Percentiles rank a stretch among this genome's conserved stretches.
Evolutionary conservation across 1,140 invertebrate species (phyloP).

Genomic region (Drosophila pseudoananassae): DNA sequence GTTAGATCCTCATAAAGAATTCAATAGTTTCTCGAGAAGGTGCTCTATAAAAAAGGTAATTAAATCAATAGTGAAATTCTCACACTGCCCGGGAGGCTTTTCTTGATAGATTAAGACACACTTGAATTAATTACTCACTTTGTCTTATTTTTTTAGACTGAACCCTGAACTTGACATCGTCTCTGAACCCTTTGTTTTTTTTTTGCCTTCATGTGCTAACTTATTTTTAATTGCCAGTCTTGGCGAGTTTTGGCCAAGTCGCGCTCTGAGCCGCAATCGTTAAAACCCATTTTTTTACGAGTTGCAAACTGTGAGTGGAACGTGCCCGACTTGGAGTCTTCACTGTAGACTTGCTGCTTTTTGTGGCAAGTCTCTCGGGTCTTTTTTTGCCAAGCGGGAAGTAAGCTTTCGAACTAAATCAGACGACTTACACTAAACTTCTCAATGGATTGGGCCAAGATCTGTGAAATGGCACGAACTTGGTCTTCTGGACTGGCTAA

Average conservation of each 20-base stretch:
- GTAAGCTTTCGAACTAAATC: slow-evolving; percentile 20
- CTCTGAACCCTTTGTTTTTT: slow-evolving; percentile 59
- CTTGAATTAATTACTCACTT: slow-evolving; percentile 69
- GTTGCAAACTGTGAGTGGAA: slow-evolving; percentile 36
- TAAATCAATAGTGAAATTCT: slow-evolving; percentile 64
- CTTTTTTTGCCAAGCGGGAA: not conserved
- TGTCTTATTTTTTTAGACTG: slow-evolving; percentile 27
- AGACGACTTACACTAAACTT: slow-evolving; percentile 20
- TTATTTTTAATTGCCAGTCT: slow-evolving; percentile 67
- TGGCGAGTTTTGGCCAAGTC: slow-evolving; percentile 34
- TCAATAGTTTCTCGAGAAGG: slow-evolving; percentile 45
- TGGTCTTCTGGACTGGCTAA: slow-evolving; percentile 12
- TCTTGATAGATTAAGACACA: slow-evolving; percentile 58
- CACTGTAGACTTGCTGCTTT: slow-evolving; percentile 8
- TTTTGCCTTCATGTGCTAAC: slow-evolving; percentile 63
- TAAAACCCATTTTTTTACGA: slow-evolving; percentile 32
- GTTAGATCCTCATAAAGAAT: slow-evolving; percentile 65
- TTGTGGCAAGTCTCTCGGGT: not conserved
- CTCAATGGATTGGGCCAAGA: slow-evolving; percentile 12
- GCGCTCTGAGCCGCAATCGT: slow-evolving; percentile 30
- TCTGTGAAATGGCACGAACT: slow-evolving; percentile 36
- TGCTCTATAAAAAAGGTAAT: slow-evolving; percentile 52
- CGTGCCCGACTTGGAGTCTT: slow-evolving; percentile 23
- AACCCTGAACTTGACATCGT: slow-evolving; percentile 41
- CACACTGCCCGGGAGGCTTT: slow-evolving; percentile 21